These are phyloP conservation scores for Onychomys leucogaster DNA, from an alignment of 2,797 vertebrate species.

Conservation along the genomic window DNA sequence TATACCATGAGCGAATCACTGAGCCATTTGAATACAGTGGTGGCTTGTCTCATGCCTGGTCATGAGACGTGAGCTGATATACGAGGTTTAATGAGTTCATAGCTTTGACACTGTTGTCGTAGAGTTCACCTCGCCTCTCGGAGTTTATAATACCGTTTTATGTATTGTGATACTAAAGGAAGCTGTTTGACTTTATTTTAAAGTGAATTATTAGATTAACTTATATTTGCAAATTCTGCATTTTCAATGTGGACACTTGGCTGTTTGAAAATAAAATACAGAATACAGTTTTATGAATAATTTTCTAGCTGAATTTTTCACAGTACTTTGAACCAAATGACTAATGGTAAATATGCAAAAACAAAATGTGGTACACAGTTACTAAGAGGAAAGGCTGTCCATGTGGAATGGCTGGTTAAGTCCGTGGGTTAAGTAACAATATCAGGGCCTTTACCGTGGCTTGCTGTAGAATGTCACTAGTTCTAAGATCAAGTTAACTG, in stretches of 20 bases:
- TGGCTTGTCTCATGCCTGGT: conserved; percentile 80
- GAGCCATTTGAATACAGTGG: conserved; percentile 83
- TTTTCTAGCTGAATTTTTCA: conserved; percentile 87
- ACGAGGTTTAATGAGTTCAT: conserved; percentile 85
- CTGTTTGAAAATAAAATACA: conserved; percentile 89
- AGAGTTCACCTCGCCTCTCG: conserved; percentile 84
- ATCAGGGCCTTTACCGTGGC: conserved; percentile 48
- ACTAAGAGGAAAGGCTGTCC: conserved; percentile 50
- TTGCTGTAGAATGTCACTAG: conserved; percentile 51
- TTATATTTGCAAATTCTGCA: conserved; percentile 90
- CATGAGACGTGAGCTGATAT: conserved; percentile 81
- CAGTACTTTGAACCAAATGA: conserved; percentile 76
- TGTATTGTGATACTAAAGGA: conserved; percentile 89
- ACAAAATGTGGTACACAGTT: conserved; percentile 44
- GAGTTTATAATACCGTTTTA: conserved; percentile 86
- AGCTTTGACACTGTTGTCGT: conserved; percentile 83
- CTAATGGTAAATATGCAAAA: conserved; percentile 67
- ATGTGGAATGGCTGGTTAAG: conserved; percentile 44
- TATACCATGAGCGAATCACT: conserved; percentile 85
- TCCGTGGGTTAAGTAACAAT: neutral
- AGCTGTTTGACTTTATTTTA: conserved; percentile 88
- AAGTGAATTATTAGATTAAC: conserved; percentile 88
- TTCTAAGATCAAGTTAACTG: conserved; percentile 44
- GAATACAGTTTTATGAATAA: conserved; percentile 88
- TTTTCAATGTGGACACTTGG: conserved; percentile 89